Percentiles rank a stretch among this genome's conserved stretches.
These are phyloP conservation scores for Tursiops truncatus DNA, from an alignment of 2,113 vertebrate genomes.

Conservation along the genomic window DNA sequence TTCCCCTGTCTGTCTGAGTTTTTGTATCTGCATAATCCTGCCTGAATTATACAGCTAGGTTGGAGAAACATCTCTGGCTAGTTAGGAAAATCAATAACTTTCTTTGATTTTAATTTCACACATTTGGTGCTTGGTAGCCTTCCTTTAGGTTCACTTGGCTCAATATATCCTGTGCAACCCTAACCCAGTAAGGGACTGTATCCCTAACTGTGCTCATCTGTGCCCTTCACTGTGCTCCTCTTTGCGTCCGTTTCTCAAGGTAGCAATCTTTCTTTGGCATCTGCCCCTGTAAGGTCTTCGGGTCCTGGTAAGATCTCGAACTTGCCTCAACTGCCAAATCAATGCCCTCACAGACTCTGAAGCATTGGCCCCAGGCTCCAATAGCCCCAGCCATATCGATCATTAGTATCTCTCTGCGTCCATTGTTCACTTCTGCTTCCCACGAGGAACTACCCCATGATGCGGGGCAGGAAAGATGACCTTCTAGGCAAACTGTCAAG, in stretches of 20 bases:
- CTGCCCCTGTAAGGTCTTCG: not conserved
- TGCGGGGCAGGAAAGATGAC: not conserved
- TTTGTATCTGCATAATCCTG: not conserved
- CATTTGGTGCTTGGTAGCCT: not conserved
- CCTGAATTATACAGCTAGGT: not conserved
- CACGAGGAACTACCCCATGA: not conserved
- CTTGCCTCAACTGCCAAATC: not conserved
- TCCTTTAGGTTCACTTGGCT: not conserved
- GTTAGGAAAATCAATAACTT: not conserved
- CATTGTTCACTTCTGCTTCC: not conserved
- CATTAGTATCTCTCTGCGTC: not conserved
- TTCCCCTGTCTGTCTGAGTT: not conserved
- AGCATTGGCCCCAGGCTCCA: not conserved
- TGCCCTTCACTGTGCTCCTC: not conserved
- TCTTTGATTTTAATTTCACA: not conserved
- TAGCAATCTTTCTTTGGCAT: not conserved
- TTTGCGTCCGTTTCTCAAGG: not conserved
- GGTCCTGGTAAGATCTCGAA: not conserved
- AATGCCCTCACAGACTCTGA: not conserved
- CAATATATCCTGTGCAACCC: not conserved
- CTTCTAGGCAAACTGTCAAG: not conserved
- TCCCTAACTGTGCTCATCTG: not conserved
- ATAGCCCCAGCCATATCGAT: rapidly evolving
- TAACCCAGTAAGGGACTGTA: too few relatives aligned
- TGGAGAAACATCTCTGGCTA: not conserved